Percentiles rank a stretch among this genome's conserved stretches.
phyloP scores from a whole-genome alignment of 2,113 vertebrate genomes.

The Ciconia boyciana region DNA sequence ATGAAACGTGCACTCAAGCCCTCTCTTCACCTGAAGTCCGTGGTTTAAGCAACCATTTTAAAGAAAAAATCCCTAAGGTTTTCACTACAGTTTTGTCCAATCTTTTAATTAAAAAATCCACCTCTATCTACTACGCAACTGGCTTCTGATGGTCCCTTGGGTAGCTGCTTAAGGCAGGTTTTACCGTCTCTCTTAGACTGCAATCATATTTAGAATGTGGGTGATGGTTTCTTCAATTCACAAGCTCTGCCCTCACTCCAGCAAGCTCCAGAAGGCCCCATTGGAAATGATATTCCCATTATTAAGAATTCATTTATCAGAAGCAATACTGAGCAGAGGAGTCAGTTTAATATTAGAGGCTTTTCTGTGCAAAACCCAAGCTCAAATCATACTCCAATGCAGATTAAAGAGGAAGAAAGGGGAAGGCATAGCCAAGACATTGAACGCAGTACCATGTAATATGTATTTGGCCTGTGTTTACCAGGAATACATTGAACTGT shows the following conservation, averaged over 20 bases:
- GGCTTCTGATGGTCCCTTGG: slow-evolving; percentile 22
- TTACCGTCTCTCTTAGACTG: background rate
- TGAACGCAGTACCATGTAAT: background rate
- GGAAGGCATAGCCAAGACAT: background rate
- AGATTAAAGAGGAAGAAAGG: slow-evolving; percentile 7
- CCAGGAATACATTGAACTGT: background rate
- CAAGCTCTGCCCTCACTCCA: background rate
- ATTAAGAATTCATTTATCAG: slow-evolving; percentile 43
- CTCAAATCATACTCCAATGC: background rate
- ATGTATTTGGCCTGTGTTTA: slow-evolving; percentile 1
- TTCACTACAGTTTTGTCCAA: slow-evolving; percentile 21
- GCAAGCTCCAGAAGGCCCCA: background rate
- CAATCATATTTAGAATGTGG: slow-evolving; percentile 2
- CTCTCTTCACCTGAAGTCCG: background rate
- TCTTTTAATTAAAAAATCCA: slow-evolving; percentile 51
- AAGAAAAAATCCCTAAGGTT: slow-evolving; percentile 13
- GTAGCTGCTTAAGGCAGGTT: background rate
- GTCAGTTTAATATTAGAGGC: background rate
- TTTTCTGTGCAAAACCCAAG: background rate
- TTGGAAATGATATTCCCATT: background rate
- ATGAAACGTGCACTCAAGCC: background rate
- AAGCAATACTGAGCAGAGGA: background rate
- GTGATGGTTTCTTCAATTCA: slow-evolving; percentile 24
- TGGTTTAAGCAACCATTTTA: slow-evolving; percentile 36
- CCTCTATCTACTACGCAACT: background rate